Evolutionary conservation across 53 echinoderm and acorn worm genomes (phyloP), one percentile per base, ranked within the genome.

Genomic region (Temnopleurus reevesii): DNA sequence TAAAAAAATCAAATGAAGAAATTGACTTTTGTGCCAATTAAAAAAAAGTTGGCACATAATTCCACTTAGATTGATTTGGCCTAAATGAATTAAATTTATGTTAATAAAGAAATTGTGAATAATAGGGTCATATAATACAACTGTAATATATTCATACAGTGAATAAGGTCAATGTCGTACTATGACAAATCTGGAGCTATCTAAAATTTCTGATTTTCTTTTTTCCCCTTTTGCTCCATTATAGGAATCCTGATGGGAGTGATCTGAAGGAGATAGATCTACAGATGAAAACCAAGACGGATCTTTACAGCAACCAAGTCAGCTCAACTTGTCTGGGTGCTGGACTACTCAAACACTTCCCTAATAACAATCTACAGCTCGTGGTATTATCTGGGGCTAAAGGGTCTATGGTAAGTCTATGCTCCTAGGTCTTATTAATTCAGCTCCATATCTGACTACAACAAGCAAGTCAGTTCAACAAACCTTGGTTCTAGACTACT

Each of bases 341-440:
- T 30, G 99, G 96, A 31, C 88, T 98, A 7, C 93, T 94, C 64
- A 96, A 96, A 59, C 91, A 91, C 41, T 99, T 99, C 55, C 99
- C 99, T 47, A 81, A 93, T 15, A 99, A 99, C 77, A 96, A 92
- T 65, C 90, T 99, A 26, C 99, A 99, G 89, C 93, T 95, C 4
- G 96, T 99, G 96, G 95, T 99, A 44, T 56, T 96, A 47, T 93
- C 99, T 47, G 99, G 99, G 23, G 96, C 99, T n/a, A 99, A 99
- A 53, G 99, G 99, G 6, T 99, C 99, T 10, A 90, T 90, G 99
- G 99, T 96, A 90, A 55, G 90, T 26, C 27, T 12, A 51, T 30
- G 56, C 4, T 15, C 30, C 17, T 65, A 12, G 25, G 53, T 53
- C 17, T 53, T 53, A 53, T 12, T 53, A n/a, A n/a, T n/a, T n/a